Conservation (phyloP, 2,888 invertebrate species). For the Limnephilus rhombicus region DNA sequence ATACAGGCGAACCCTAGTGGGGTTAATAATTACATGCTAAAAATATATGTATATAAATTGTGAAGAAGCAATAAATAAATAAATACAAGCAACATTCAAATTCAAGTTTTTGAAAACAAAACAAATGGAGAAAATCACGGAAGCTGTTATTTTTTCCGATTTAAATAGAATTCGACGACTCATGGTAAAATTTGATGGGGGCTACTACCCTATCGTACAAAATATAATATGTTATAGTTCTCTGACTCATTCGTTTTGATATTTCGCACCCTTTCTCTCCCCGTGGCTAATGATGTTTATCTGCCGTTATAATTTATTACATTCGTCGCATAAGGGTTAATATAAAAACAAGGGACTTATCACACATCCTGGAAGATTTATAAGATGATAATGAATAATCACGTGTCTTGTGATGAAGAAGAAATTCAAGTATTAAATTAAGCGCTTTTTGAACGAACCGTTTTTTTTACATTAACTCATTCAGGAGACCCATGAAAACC, state of each 20-base stretch:
- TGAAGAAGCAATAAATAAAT: too few relatives aligned
- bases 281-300: constrained; percentile 28
- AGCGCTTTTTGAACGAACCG: neutral
- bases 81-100: too few relatives aligned
- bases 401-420: neutral
- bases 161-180: neutral
- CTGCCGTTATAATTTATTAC: neutral
- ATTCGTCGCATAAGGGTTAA: neutral
- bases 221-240: neutral
- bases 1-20: too few relatives aligned
- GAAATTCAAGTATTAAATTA: neutral
- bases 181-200: neutral
- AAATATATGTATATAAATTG: too few relatives aligned
- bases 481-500: too few relatives aligned
- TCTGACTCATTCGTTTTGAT: neutral
- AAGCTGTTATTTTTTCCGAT: too few relatives aligned
- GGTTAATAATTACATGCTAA: too few relatives aligned
- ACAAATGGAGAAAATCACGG: too few relatives aligned
- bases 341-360: neutral
- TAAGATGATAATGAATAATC: neutral
- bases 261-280: constrained; percentile 10
- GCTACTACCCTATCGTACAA: neutral
- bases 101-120: too few relatives aligned
- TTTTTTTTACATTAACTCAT: too few relatives aligned
- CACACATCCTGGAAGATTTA: neutral